Evolutionary conservation across 2,888 invertebrate species (phyloP).

Genomic region (Nesidiocoris tenuis): DNA sequence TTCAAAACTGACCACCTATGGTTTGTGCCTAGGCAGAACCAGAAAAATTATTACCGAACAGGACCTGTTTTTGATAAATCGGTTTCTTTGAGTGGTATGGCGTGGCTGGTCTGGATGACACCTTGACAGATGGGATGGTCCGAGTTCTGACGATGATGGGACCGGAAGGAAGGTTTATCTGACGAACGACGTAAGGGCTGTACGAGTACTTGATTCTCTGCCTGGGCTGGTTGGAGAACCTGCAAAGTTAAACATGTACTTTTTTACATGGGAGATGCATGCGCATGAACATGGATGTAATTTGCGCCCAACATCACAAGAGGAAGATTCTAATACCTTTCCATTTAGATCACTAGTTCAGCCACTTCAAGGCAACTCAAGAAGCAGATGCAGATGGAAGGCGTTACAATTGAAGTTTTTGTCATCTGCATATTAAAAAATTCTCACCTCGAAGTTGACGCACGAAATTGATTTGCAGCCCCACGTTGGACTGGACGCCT

Average conservation of each 20-base stretch:
- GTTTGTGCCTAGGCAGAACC: too few species aligned
- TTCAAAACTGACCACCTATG: too few species aligned
- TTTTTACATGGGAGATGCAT: background rate
- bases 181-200: conserved; percentile 17
- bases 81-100: background rate
- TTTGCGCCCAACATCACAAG: too few species aligned
- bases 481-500: background rate
- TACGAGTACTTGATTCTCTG: background rate
- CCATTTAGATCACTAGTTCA: too few species aligned
- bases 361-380: too few species aligned
- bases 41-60: background rate
- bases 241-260: background rate
- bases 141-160: conserved; percentile 12
- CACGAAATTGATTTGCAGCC: background rate
- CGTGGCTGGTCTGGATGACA: background rate
- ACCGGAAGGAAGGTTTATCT: background rate
- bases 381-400: too few species aligned
- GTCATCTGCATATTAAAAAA: too few species aligned
- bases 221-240: conserved; percentile 1
- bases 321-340: too few species aligned
- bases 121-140: background rate
- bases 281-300: too few species aligned
- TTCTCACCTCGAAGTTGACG: background rate
- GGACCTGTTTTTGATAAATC: background rate
- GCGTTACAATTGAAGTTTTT: too few species aligned